Conservation (phyloP, 2,888 invertebrate genomes). For the Trichopria drosophilae region DNA sequence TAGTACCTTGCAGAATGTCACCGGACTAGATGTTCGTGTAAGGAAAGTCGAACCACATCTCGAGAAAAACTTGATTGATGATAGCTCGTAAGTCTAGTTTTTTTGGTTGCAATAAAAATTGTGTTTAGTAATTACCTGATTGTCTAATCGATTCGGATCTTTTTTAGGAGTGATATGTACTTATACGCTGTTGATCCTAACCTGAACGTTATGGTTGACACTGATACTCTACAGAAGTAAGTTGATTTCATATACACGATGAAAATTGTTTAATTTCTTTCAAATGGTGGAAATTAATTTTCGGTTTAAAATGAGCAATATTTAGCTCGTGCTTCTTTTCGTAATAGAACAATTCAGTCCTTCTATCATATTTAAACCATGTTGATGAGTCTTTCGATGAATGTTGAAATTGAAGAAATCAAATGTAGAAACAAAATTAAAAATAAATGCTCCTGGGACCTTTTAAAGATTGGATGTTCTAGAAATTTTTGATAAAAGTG, state of each 20-base stretch:
- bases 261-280: not conserved
- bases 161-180: slow-evolving; percentile 85
- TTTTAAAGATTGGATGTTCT: too few species aligned
- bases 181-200: slow-evolving; percentile 83
- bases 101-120: too few species aligned
- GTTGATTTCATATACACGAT: slow-evolving; percentile 43
- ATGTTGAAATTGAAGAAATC: too few species aligned
- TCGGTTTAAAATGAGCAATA: not conserved
- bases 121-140: too few species aligned
- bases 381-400: too few species aligned
- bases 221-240: slow-evolving; percentile 78
- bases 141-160: too few species aligned
- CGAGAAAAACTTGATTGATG: slow-evolving; percentile 68
- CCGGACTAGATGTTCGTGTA: slow-evolving; percentile 78
- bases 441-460: too few species aligned
- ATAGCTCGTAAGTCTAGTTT: slow-evolving; percentile 65
- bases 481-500: too few species aligned
- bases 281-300: not conserved
- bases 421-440: too few species aligned
- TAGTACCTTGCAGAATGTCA: slow-evolving; percentile 71
- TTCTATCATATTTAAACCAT: too few species aligned
- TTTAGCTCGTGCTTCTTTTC: too few species aligned
- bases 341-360: too few species aligned
- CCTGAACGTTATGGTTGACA: slow-evolving; percentile 79
- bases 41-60: slow-evolving; percentile 77